Conservation (phyloP, 2,888 invertebrate species). For the Criorhina ranunculi region DNA sequence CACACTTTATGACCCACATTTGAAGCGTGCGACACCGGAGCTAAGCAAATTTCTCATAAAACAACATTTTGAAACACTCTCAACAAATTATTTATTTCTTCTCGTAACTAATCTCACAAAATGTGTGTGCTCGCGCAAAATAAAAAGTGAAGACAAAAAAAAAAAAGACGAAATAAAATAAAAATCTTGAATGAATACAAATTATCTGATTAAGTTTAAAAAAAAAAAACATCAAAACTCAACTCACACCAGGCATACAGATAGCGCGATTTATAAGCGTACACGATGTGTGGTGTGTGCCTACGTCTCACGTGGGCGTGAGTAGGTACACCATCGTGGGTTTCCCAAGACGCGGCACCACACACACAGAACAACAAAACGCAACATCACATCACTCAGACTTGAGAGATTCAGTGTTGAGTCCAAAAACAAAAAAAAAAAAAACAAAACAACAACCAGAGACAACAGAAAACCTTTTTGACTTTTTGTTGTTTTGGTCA, state of each 20-base stretch:
- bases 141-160: conserved; percentile 18
- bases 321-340: conserved; percentile 59
- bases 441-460: too few relatives aligned
- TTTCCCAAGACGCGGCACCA: conserved; percentile 24
- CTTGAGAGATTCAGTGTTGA: not conserved
- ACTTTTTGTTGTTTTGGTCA: conserved; percentile 14
- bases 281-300: conserved; percentile 16
- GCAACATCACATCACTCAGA: conserved; percentile 25
- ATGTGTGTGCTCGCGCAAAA: conserved; percentile 10
- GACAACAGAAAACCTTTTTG: not conserved
- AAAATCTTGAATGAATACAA: conserved; percentile 68
- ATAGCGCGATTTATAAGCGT: conserved; percentile 29
- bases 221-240: conserved; percentile 51
- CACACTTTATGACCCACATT: conserved; percentile 31
- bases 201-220: conserved; percentile 67
- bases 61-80: not conserved
- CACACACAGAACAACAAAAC: conserved; percentile 26
- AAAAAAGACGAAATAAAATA: conserved; percentile 25
- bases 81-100: conserved; percentile 31
- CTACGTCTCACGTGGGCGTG: conserved; percentile 31
- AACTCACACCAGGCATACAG: conserved; percentile 43
- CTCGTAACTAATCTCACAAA: conserved; percentile 31
- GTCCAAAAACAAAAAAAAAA: not conserved
- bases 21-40: conserved; percentile 6
- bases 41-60: conserved; percentile 3